Evolutionary conservation across 2,797 vertebrate species (phyloP), one percentile per base, ranked within the genome.

Genomic region (Sebastes vulpes): DNA sequence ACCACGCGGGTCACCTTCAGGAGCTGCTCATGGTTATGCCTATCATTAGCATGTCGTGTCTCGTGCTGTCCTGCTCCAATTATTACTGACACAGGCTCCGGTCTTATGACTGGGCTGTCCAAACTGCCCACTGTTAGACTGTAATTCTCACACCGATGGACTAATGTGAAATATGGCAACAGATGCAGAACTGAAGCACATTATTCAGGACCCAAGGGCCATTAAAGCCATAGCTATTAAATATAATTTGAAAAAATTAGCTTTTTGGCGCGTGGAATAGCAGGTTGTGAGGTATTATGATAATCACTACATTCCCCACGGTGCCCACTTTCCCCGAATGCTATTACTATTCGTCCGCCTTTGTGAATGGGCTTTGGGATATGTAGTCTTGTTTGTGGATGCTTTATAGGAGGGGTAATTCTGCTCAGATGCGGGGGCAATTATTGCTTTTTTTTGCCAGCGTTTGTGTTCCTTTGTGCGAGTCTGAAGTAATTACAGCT

Each of bases 1-100:
- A 85, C 72, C 84, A 72, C 73, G 25, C 77, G 75, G 90, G 95
- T 96, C 95, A 95, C 95, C 93, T 94, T 94, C 90, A 91, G 90
- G 87, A 85, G 82, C 82, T 52, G 77, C 87, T 89, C 70, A 70
- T 89, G 90, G 88, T 92, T 87, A 86, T 93, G 89, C 79, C 83
- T 60, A 38, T 89, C 89, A 92, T 91, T 91, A 90, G 83, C 71
- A 72, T 78, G 83, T 84, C 58, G 38, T 29, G 52, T 81, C 77
- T 90, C 74, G 66, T 70, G 88, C 84, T 67, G 82, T 81, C 84
- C 87, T 68, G 38, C 88, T 89, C 81, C 79, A 79, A 85, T 91
- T 85, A 87, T 82, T 35, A 74, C 86, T 77, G 91, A 90, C 89
- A 79, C 80, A 59, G 80, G 75, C 82, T 84, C 66, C 6, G 79